Conservation (phyloP, 2,113 vertebrate genomes). For the Etia nguti region DNA sequence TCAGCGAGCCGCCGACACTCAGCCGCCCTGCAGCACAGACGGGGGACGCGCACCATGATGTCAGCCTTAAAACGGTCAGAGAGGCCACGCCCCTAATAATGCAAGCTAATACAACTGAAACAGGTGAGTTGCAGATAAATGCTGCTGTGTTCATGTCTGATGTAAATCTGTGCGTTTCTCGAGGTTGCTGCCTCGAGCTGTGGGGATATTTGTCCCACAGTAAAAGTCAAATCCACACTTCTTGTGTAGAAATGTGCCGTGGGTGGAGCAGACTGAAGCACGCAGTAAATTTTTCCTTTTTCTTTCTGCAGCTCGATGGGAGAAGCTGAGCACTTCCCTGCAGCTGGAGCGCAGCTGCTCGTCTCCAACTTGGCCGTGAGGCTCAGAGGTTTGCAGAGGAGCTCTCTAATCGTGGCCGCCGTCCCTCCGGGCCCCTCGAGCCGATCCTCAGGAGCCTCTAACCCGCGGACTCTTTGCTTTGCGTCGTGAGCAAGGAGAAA, state of each 20-base stretch:
- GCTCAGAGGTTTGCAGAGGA: background rate
- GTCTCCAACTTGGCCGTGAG: background rate
- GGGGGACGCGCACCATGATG: no score
- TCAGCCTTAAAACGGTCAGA: no score
- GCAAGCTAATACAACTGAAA: background rate
- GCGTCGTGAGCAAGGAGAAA: accelerated
- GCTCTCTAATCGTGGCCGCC: background rate
- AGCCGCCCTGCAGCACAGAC: background rate
- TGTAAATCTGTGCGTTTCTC: background rate
- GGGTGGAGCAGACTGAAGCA: background rate
- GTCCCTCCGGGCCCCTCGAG: accelerated
- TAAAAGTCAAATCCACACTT: background rate
- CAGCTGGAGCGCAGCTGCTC: background rate
- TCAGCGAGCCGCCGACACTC: accelerated
- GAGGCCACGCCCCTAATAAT: background rate
- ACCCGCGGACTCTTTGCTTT: background rate
- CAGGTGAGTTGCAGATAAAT: background rate
- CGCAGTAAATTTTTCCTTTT: background rate
- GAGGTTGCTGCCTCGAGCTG: background rate
- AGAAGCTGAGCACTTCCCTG: background rate
- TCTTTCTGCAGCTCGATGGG: background rate
- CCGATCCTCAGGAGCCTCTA: background rate
- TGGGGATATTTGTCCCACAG: background rate
- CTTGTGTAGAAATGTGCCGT: background rate
- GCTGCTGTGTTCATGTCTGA: background rate